Evolutionary conservation across 2,113 vertebrate genomes (phyloP), one percentile per base, ranked within the genome.

Genomic region (Protobothrops mucrosquamatus): DNA sequence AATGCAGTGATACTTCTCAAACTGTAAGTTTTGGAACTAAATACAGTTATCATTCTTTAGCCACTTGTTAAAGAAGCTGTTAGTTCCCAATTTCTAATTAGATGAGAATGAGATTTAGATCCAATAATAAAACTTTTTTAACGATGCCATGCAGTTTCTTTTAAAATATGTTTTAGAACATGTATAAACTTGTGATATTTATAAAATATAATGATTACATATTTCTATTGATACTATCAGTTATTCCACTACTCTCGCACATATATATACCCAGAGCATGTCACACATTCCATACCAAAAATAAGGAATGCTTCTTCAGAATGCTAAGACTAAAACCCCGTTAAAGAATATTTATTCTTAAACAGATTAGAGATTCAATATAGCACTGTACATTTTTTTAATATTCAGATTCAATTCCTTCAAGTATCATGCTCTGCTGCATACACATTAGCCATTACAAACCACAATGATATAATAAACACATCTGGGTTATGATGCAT

Each of bases 21-120:
- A 96, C 11, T 26, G 98, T 98, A 97, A 98, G 97, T 98, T 95
- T 94, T 94, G 26, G 89, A 59, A 48, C 11, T 4, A 43, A 87
- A 69, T 26, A 3, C 26, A 69, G 1, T 43, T 85, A 89, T 10
- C 48, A 23, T 20, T 89, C 18, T 54, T 85, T 89, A 26, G n/a
- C 20, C 87, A 85, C 43, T 88, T 74, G 43, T 56, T 24, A 64
- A 89, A 46, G 10, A 89, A 81, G 14, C 10, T 89, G 54, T 57
- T 86, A 92, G 48, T 43, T 39, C 29, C 22, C 29, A 4, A 24
- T 5, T 26, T 34, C 51, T n/a, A 34, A 52, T 20, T 7, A 39
- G n/a, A 81, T 81, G 34, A 81, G 69, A 81, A 81, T 81, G 34
- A 43, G 34, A 81, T 39, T 81, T 81, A 81, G 14, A 15, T 89